phyloP scores from a whole-genome alignment of 2,888 invertebrate species.

The Strigamia transsilvanica region DNA sequence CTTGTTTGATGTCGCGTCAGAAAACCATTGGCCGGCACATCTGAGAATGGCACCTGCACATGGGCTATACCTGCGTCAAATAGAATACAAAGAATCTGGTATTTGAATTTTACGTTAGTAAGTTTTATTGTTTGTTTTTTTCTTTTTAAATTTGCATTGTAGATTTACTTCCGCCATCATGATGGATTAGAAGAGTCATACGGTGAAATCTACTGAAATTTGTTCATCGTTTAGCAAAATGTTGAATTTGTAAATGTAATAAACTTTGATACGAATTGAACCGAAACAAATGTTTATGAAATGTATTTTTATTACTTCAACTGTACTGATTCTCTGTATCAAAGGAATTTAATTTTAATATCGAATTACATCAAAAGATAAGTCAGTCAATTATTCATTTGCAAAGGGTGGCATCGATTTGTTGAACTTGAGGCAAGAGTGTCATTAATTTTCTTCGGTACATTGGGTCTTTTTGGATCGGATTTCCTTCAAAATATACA shows the following conservation, averaged over 20 bases:
- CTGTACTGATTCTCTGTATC: background rate
- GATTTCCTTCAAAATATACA: constrained; percentile 94
- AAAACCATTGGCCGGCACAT: constrained; percentile 72
- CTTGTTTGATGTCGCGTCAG: constrained; percentile 81
- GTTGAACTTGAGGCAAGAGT: constrained; percentile 82
- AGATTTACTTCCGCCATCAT: background rate
- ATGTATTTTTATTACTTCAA: background rate
- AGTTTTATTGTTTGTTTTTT: background rate
- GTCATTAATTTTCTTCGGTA: constrained; percentile 92
- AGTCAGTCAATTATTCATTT: constrained; percentile 65
- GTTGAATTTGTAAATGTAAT: no score
- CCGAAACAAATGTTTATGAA: background rate
- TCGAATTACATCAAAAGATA: constrained; percentile 18
- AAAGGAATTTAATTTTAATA: background rate
- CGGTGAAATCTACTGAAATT: background rate
- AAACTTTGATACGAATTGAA: no score
- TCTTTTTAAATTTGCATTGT: background rate
- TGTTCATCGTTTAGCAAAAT: background rate
- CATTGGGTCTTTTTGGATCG: constrained; percentile 79
- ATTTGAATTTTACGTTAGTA: background rate
- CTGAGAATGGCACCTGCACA: constrained; percentile 69
- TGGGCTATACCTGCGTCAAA: constrained; percentile 64
- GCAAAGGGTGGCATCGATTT: constrained; percentile 96
- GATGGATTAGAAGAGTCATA: background rate
- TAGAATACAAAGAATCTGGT: constrained; percentile 46